Evolutionary conservation across 2,797 vertebrate genomes (phyloP).

Genomic region (Chrysocyon brachyurus): DNA sequence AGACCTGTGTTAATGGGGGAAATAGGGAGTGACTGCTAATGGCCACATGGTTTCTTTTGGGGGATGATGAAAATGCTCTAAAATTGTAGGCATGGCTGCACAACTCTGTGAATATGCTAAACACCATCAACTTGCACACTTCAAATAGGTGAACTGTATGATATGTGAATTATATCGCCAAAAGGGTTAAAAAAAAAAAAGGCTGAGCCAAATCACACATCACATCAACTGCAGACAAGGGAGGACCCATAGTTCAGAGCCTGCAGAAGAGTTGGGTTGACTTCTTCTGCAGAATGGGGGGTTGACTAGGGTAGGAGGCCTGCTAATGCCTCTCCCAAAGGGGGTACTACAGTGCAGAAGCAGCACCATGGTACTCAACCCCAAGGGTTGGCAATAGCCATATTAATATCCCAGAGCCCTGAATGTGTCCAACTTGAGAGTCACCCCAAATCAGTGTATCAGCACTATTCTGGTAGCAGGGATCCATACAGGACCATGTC

Average conservation of each 20-base stretch:
- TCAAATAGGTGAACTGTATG: neutral
- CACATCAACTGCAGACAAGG: neutral
- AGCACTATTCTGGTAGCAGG: neutral
- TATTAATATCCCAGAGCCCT: neutral
- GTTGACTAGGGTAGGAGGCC: neutral
- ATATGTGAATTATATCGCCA: neutral
- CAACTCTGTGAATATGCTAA: neutral
- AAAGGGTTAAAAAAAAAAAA: neutral
- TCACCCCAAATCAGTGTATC: neutral
- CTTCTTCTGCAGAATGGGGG: neutral
- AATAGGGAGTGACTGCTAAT: neutral
- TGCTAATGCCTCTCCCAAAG: neutral
- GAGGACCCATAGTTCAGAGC: neutral
- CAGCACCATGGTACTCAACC: neutral
- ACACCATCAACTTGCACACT: neutral
- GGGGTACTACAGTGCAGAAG: neutral
- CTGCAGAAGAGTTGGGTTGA: neutral
- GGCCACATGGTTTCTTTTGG: neutral
- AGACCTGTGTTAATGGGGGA: neutral
- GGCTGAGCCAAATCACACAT: neutral
- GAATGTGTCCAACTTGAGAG: neutral
- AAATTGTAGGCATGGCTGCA: neutral
- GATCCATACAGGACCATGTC: neutral
- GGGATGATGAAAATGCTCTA: neutral
- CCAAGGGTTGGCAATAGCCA: neutral